Base-by-base conservation (phyloP, 2,113 vertebrate genomes). In the Orcinus orca region DNA sequence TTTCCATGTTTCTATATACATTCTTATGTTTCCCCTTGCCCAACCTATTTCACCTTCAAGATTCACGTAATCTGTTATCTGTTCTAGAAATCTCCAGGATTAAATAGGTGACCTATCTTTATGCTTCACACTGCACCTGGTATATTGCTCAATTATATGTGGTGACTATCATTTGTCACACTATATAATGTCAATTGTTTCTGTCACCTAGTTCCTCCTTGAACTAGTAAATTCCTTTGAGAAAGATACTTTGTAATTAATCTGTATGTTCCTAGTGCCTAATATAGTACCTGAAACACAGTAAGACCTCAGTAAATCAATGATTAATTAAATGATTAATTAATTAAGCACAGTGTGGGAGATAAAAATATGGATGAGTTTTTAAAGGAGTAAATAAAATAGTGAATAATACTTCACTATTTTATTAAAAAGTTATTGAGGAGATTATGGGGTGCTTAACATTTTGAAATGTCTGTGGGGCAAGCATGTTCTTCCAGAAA, bases 1-100 rank as follows among this genome's bases (percentile, higher is more conserved):
- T 83, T 53, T 36, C 38, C 99, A 18, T 20, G 31, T 9, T 47
- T 83, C 38, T 60, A 6, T 5, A 60, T 13, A 62, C 41, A 60
- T 33, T 76, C 79, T 77, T 38, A 41, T 38, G 41, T 85, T 36
- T 85, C 50, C n/a, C 38, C 33, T 60, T 68, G 29, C 65, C 74
- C 73, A 58, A 11, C 29, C 23, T 79, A 53, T 3, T 60, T 53
- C 3, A 65, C 60, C 44, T 53, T 96, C 65, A 81, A 55, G 80
- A 87, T 63, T 41, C 41, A 74, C 23, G 44, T 90, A 31, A 77
- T 47, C 68, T 86, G 18, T 90, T 82, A 8, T 36, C 53, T 85
- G 38, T 74, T 89, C 50, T 8, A 63, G 55, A 50, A 89, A 81
- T n/a, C 47, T 47, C 25, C 18, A 62, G 4, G 41, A 41, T 41